These are phyloP conservation scores for Microcebus lehilahytsara DNA, from an alignment of 2,113 vertebrate genomes.

Conservation along the genomic window DNA sequence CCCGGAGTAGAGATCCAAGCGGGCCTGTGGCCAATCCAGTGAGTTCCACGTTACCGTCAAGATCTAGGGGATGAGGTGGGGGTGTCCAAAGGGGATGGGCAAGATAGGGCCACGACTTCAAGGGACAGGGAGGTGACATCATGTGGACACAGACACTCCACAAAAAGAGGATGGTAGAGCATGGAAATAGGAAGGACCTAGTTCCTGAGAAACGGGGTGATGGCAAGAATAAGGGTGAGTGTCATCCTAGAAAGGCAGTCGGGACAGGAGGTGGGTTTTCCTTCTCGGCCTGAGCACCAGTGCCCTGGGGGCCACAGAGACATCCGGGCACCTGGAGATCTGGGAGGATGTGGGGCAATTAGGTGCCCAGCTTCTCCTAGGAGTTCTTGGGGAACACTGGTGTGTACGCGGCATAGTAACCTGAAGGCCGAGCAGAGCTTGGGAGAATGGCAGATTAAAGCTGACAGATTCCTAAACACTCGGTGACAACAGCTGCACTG, in stretches of 20 bases:
- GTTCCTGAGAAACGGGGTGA: not conserved
- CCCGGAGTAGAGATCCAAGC: not conserved
- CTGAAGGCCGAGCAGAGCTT: not conserved
- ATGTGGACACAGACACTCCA: not conserved
- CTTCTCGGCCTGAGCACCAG: not conserved
- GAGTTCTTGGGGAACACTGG: not conserved
- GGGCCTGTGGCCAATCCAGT: not conserved
- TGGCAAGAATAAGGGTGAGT: not conserved
- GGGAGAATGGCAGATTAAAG: not conserved
- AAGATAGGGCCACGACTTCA: not conserved
- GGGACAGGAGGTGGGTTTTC: not conserved
- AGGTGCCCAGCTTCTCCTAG: not conserved
- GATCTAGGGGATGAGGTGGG: not conserved
- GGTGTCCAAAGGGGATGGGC: not conserved
- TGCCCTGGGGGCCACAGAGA: not conserved
- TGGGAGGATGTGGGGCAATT: not conserved
- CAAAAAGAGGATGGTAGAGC: not conserved
- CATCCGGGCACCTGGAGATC: not conserved
- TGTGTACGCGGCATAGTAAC: rapidly evolving
- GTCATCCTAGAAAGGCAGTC: not conserved
- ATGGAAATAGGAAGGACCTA: not conserved
- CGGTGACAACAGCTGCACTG: rapidly evolving
- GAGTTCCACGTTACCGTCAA: not conserved
- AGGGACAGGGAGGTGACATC: not conserved
- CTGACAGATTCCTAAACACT: not conserved